Percentiles rank a stretch among this genome's conserved stretches.
Evolutionary conservation across 2,888 invertebrate species (phyloP).

Genomic region (Mimas tiliae): DNA sequence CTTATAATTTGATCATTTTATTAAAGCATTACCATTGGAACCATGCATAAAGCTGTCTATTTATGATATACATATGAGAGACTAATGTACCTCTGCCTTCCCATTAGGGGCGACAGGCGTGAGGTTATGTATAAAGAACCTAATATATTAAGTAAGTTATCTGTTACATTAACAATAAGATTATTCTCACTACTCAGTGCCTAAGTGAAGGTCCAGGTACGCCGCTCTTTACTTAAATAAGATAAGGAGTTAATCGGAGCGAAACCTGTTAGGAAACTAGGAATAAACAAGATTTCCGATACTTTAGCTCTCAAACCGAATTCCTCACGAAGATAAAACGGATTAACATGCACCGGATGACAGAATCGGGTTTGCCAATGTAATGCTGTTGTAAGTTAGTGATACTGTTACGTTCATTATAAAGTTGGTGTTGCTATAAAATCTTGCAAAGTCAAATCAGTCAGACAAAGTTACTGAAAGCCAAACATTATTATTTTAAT

Average conservation of each 20-base stretch:
- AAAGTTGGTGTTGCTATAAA: neutral
- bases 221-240: conserved; percentile 7
- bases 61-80: no score
- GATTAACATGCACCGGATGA: conserved; percentile 6
- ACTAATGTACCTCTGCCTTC: no score
- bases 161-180: neutral
- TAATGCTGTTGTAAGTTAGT: neutral
- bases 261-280: conserved; percentile 15
- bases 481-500: no score
- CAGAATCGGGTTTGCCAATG: conserved; percentile 4
- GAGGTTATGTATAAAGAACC: no score
- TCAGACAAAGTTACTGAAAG: no score
- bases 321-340: neutral
- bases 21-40: no score
- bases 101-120: no score
- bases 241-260: conserved; percentile 5
- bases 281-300: conserved; percentile 21
- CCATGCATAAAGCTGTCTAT: no score
- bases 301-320: conserved; percentile 6
- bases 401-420: neutral
- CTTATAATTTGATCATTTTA: no score
- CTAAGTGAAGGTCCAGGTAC: neutral
- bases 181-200: neutral
- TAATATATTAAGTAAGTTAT: neutral
- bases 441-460: neutral